Evolutionary conservation across 1,140 invertebrate species (phyloP).

Genomic region (Drosophila nigrodunni): DNA sequence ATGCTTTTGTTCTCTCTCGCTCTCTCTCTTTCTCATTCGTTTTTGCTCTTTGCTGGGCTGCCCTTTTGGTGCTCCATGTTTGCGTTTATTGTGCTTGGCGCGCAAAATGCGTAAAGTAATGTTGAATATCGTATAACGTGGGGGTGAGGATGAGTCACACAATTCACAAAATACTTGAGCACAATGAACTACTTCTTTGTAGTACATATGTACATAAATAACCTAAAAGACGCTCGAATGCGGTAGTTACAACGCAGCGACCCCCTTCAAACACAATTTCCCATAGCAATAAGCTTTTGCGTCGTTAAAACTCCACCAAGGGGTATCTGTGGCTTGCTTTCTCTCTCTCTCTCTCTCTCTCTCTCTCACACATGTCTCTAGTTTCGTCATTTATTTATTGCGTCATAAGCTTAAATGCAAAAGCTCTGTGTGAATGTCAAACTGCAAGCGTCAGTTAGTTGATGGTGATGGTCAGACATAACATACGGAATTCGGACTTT

Average conservation of each 20-base stretch:
- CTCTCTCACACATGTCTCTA: constrained; percentile 5
- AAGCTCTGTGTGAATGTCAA: constrained; percentile 45
- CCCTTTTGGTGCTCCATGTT: constrained; percentile 55
- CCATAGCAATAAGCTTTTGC: constrained; percentile 39
- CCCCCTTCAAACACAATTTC: constrained; percentile 1
- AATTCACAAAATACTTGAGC: constrained; percentile 45
- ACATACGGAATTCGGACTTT: constrained; percentile 59
- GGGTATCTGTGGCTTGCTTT: background rate
- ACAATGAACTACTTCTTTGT: constrained; percentile 75
- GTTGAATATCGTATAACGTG: constrained; percentile 17
- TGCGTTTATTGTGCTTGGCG: constrained; percentile 64
- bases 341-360: background rate
- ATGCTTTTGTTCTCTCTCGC: constrained; percentile 6
- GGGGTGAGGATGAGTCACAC: constrained; percentile 65
- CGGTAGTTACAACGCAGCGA: constrained; percentile 8
- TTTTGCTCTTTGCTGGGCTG: background rate
- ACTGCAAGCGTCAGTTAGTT: constrained; percentile 50
- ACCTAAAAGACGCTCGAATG: constrained; percentile 33
- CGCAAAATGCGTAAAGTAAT: constrained; percentile 41
- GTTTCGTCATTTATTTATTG: constrained; percentile 42
- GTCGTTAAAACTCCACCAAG: constrained; percentile 36
- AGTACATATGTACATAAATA: constrained; percentile 17
- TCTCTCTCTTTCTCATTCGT: background rate
- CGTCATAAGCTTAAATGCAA: constrained; percentile 49
- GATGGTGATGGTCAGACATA: constrained; percentile 41